Conservation (phyloP, 2,113 vertebrate species). For the Myrmecobius fasciatus region DNA sequence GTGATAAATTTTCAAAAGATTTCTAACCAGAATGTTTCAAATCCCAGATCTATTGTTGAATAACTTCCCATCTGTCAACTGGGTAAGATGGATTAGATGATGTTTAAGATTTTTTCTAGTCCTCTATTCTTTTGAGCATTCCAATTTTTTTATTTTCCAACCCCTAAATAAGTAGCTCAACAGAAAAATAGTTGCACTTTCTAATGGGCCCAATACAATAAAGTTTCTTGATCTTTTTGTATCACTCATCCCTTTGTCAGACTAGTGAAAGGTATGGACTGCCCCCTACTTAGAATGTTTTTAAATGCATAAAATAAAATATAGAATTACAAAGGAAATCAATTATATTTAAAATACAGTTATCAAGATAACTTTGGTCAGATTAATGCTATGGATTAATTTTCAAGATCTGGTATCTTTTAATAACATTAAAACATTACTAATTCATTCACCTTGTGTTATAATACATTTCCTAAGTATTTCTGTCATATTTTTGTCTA, state of each 20-base stretch:
- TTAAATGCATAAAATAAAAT: not conserved
- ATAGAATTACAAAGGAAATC: not conserved
- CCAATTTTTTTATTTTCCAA: not conserved
- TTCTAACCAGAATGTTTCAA: not conserved
- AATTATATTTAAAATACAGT: not conserved
- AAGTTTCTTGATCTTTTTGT: not conserved
- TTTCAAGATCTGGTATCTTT: not conserved
- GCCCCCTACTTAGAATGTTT: not conserved
- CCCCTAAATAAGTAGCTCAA: not conserved
- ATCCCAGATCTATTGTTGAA: not conserved
- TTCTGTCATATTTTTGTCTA: not conserved
- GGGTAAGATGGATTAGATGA: not conserved
- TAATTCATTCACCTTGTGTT: not conserved
- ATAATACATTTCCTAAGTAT: not conserved
- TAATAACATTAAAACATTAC: not conserved
- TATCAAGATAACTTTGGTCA: not conserved
- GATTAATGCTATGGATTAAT: not conserved
- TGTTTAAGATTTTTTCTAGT: not conserved
- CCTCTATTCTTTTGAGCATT: not conserved
- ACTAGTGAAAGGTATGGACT: not conserved
- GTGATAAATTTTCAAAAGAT: not conserved
- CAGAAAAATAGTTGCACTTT: too few species aligned
- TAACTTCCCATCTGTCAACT: not conserved
- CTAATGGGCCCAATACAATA: too few species aligned
- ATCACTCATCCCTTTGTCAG: not conserved